Evolutionary conservation across 2,113 vertebrate species (phyloP), one percentile per base, ranked within the genome.

Genomic region (Pionites leucogaster): DNA sequence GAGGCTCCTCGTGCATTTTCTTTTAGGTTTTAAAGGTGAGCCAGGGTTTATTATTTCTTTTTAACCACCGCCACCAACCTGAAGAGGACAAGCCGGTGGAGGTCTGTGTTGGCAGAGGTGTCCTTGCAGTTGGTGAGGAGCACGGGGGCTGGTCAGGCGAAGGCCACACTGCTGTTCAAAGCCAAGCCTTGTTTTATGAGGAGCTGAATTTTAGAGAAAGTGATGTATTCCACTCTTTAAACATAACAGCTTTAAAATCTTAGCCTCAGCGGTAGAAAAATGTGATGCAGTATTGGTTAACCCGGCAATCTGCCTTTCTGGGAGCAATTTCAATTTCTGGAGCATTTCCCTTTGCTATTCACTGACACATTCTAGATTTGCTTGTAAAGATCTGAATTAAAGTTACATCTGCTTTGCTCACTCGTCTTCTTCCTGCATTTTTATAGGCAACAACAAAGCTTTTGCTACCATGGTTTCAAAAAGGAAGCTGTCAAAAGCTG

Each of bases 401-500:
- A 80, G 19, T 27, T 2, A 4, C 1, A 1, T 53, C 18, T 87
- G 23, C 10, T 91, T 65, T 57, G n/a, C 50, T 67, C 12, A 22
- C 5, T 71, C 69, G n/a, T 69, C 50, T n/a, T 81, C 85, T 90
- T 64, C 25, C 29, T 69, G 13, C 6, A 1, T 67, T 82, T 89
- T 67, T 90, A 9, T 60, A 97, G 95, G 63, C 14, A 52, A 31
- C 25, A 23, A 18, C 79, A 71, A 92, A 90, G 41, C 41, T 47
- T 50, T 91, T 91, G 50, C 33, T 87, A 82, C 76, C 91, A 98
- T 98, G 98, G 4, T 93, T 96, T 97, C 95, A 44, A 98, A 98
- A 96, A 96, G 97, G 87, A 97, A 90, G 72, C 59, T 88, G 13
- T 92, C 90, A 5, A 97, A 90, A 88, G 24, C 37, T 60, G 94